Conservation (phyloP, 1,140 invertebrate species). For the Schlechtendalia chinensis region DNA sequence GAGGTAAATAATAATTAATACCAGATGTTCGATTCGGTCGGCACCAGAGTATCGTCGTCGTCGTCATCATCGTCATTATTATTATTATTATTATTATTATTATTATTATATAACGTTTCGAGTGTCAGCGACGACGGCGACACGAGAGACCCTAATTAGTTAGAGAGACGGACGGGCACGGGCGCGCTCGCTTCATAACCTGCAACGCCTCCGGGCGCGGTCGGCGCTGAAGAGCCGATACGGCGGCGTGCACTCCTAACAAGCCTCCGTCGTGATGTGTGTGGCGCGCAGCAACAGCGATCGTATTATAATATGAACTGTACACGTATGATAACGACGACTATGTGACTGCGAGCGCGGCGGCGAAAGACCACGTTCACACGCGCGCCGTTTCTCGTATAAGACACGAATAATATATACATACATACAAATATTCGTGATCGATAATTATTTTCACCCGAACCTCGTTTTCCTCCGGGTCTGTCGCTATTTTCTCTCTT, state of each 20-base stretch:
- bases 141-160: constrained; percentile 44
- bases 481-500: no score
- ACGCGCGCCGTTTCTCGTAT: no score
- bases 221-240: background rate
- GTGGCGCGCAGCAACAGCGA: no score
- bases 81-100: no score
- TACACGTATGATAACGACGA: background rate
- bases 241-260: background rate
- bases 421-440: no score
- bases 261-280: background rate
- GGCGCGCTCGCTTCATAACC: constrained; percentile 23
- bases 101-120: constrained; percentile 17
- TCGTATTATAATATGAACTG: background rate
- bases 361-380: no score
- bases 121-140: constrained; percentile 42
- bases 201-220: constrained; percentile 33
- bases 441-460: no score
- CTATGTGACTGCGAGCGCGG: no score
- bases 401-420: no score
- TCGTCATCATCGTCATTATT: constrained; percentile 2
- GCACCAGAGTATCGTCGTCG: background rate
- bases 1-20: constrained; percentile 42
- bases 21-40: constrained; percentile 41
- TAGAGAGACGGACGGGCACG: no score
- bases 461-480: no score